These are phyloP conservation scores for Malurus leucopterus DNA, from an alignment of 2,797 vertebrate species.

Conservation along the genomic window DNA sequence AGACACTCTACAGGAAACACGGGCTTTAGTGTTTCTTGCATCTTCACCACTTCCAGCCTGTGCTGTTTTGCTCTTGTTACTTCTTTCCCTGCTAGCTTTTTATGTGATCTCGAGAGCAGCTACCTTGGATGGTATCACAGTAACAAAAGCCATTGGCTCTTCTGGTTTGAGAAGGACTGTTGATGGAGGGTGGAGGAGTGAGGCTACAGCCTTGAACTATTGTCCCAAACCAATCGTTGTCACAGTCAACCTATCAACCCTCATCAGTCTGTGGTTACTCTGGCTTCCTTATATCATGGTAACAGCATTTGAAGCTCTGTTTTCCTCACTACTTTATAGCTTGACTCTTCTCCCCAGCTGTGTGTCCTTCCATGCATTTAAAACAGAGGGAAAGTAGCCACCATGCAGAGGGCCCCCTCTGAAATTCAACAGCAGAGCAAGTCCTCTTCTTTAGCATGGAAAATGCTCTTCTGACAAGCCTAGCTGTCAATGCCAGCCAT, in stretches of 20 bases:
- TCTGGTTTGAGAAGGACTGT: neutral
- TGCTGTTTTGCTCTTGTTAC: neutral
- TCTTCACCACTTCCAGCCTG: neutral
- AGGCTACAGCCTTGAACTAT: neutral
- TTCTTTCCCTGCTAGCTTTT: neutral
- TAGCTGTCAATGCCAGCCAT: neutral
- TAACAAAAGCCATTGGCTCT: neutral
- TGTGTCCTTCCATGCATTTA: neutral
- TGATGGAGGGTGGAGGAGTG: neutral
- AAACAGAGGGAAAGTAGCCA: neutral
- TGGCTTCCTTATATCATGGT: rapidly evolving
- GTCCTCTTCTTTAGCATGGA: neutral
- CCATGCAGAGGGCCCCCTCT: rapidly evolving
- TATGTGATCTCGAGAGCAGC: neutral
- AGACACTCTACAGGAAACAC: rapidly evolving
- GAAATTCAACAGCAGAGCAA: neutral
- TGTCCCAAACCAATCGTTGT: rapidly evolving
- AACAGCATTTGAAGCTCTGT: neutral
- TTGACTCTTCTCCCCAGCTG: neutral
- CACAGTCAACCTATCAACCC: neutral
- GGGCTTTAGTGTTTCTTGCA: rapidly evolving
- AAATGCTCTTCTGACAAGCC: neutral
- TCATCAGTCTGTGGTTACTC: neutral
- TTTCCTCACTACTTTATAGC: neutral
- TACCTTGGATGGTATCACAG: rapidly evolving